Conservation (phyloP, 1,140 invertebrate species). For the Heliothis subflexa region DNA sequence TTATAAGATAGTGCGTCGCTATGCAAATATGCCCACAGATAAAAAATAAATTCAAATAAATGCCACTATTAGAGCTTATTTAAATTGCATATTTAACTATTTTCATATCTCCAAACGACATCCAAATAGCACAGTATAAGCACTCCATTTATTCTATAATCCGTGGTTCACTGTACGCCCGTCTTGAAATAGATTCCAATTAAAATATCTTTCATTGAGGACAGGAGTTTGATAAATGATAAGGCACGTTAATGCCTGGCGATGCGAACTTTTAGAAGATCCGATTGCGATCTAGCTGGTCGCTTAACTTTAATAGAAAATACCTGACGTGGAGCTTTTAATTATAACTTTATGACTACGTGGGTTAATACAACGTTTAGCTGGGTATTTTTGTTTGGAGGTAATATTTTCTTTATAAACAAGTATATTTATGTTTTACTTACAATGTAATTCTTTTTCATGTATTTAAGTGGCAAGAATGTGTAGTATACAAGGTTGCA, state of each 20-base stretch:
- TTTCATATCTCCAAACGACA: too few species aligned
- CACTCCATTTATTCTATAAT: neutral
- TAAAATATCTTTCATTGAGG: conserved; percentile 43
- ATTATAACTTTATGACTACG: conserved; percentile 34
- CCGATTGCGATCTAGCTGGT: conserved; percentile 17
- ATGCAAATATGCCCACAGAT: too few species aligned
- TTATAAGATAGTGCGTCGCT: too few species aligned
- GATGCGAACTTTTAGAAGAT: conserved; percentile 36
- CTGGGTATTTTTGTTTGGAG: neutral
- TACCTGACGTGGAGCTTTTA: conserved; percentile 20
- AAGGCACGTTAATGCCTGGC: conserved; percentile 25
- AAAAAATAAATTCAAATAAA: too few species aligned
- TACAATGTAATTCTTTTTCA: too few species aligned
- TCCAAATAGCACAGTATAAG: neutral
- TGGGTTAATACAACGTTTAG: neutral
- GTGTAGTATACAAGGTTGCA: neutral
- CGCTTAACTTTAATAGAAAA: conserved; percentile 34
- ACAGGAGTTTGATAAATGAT: conserved; percentile 43
- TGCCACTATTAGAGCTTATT: too few species aligned
- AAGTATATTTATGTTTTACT: too few species aligned
- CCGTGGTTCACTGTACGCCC: neutral
- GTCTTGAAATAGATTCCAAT: conserved; percentile 45
- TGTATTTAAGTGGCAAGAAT: neutral
- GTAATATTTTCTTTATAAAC: neutral
- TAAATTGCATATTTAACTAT: too few species aligned